Percentiles rank a stretch among this genome's conserved stretches.
These are phyloP conservation scores for Tridacna gigas DNA, from an alignment of 2,888 invertebrate species.

Conservation along the genomic window DNA sequence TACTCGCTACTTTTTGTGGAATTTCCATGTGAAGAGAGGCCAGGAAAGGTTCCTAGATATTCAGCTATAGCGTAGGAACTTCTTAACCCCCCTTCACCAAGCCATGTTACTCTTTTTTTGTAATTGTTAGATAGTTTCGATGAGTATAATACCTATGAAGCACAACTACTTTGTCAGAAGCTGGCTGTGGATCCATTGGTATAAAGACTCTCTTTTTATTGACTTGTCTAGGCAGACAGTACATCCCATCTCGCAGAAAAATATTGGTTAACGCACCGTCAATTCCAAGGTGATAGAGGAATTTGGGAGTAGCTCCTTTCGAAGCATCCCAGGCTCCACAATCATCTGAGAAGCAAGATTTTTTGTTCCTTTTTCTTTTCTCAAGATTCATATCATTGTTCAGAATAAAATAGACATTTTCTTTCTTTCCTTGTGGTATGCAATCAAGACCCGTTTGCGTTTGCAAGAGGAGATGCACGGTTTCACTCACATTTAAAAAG, in stretches of 20 bases:
- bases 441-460: constrained; percentile 35
- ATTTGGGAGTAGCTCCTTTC: too few species aligned
- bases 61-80: constrained; percentile 25
- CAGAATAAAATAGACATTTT: too few species aligned
- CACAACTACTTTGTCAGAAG: neutral
- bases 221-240: too few species aligned
- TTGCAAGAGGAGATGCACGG: constrained; percentile 41
- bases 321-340: too few species aligned
- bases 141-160: constrained; percentile 30
- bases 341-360: too few species aligned
- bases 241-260: too few species aligned
- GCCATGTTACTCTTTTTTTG: constrained; percentile 37
- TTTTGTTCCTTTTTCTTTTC: too few species aligned
- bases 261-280: neutral
- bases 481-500: too few species aligned
- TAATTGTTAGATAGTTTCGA: too few species aligned
- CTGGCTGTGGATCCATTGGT: too few species aligned
- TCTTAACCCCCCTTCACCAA: neutral
- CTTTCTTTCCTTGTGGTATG: neutral
- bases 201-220: neutral
- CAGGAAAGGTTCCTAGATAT: constrained; percentile 21
- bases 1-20: constrained; percentile 9
- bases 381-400: too few species aligned
- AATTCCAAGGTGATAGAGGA: too few species aligned
- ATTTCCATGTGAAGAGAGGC: constrained; percentile 27